A percentile compares a stretch with the other conserved stretches of the same genome.
Conservation (phyloP, 2,113 vertebrate genomes). For the Serinus canaria region DNA sequence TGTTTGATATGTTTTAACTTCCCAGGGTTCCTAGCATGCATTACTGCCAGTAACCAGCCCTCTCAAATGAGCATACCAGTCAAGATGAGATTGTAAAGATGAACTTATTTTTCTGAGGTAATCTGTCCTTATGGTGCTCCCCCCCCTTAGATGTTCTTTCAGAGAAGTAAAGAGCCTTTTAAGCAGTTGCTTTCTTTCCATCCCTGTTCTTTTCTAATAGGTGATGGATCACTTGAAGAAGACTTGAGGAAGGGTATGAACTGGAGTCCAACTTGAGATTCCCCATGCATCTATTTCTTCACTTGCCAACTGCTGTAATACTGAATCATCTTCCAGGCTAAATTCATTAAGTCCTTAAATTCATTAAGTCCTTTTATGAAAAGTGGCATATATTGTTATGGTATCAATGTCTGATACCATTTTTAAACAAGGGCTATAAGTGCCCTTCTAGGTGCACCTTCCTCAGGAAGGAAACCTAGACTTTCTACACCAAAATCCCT, state of each 20-base stretch:
- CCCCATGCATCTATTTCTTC: neutral
- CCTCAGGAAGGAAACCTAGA: neutral
- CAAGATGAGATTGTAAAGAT: neutral
- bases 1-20: neutral
- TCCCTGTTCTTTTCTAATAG: neutral
- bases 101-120: slow-evolving; percentile 5
- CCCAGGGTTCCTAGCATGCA: neutral
- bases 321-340: neutral
- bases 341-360: too few relatives aligned
- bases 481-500: neutral
- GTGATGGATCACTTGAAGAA: neutral
- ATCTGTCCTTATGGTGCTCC: neutral
- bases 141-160: neutral
- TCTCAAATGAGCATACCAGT: neutral
- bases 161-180: neutral
- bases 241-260: neutral
- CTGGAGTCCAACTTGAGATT: neutral
- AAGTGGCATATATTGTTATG: neutral
- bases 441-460: neutral
- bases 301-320: neutral
- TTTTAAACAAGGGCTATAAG: neutral
- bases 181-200: neutral
- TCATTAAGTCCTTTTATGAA: neutral
- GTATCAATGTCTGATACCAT: neutral
- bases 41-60: neutral